Evolutionary conservation across 1,140 invertebrate genomes (phyloP).

Genomic region (Sminthurinus signatus): DNA sequence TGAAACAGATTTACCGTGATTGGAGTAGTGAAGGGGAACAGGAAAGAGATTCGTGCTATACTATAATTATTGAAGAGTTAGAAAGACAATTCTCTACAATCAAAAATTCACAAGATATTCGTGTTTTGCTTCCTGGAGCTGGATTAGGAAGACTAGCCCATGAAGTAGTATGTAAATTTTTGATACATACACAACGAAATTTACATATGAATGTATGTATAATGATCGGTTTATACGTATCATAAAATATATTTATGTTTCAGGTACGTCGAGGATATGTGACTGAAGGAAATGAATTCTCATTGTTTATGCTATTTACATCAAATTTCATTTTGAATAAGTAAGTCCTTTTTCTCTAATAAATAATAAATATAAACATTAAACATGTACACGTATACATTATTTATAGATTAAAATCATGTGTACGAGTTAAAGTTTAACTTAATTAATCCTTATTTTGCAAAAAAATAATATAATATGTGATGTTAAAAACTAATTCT

Average conservation of each 20-base stretch:
- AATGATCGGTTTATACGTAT: too few species aligned
- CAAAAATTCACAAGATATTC: conserved; percentile 46
- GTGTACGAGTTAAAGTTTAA: too few species aligned
- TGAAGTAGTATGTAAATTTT: too few species aligned
- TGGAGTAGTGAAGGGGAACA: conserved; percentile 78
- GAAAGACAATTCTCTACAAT: conserved; percentile 57
- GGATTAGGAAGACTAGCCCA: conserved; percentile 87
- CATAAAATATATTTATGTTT: too few species aligned
- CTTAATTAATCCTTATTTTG: not conserved
- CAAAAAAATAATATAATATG: not conserved
- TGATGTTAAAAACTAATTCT: not conserved
- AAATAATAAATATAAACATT: not conserved
- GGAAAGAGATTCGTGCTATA: conserved; percentile 82
- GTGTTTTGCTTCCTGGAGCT: conserved; percentile 59
- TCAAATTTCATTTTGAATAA: conserved; percentile 93
- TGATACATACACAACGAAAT: too few species aligned
- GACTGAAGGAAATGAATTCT: conserved; percentile 95
- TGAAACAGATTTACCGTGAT: conserved; percentile 92
- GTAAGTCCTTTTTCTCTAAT: conserved; percentile 47
- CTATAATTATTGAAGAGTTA: conserved; percentile 82
- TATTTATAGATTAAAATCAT: too few species aligned
- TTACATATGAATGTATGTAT: too few species aligned
- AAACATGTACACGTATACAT: too few species aligned
- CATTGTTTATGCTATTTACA: conserved; percentile 92
- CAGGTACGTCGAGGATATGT: conserved; percentile 74